Evolutionary conservation across 2,113 vertebrate species (phyloP).

Genomic region (Triplophysa rosa): DNA sequence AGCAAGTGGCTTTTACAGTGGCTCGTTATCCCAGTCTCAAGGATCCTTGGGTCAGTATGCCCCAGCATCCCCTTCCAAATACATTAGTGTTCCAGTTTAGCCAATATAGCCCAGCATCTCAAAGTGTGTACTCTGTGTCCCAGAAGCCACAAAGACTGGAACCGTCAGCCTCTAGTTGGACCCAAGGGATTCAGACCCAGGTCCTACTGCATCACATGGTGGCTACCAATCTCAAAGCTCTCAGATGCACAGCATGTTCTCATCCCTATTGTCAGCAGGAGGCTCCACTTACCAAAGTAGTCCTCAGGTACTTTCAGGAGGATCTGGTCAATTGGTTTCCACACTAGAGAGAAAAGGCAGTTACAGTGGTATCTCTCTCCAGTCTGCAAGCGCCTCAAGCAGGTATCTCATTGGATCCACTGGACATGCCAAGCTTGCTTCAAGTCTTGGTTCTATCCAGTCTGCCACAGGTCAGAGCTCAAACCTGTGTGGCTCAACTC

Average conservation of each 20-base stretch:
- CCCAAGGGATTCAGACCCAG: no score
- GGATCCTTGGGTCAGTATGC: neutral
- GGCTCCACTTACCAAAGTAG: neutral
- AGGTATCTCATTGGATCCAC: neutral
- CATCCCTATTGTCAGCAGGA: neutral
- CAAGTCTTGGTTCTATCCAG: neutral
- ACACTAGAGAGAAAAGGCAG: no score
- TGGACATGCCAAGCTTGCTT: neutral
- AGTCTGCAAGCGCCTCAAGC: neutral
- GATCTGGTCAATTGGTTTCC: neutral
- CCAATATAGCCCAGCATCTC: neutral
- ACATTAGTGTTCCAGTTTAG: neutral
- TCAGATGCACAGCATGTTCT: no score
- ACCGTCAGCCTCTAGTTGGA: neutral
- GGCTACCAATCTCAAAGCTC: no score
- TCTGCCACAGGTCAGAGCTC: neutral
- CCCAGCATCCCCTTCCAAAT: neutral
- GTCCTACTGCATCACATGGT: no score
- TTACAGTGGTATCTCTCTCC: neutral
- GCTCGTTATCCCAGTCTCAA: neutral
- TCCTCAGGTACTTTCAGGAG: neutral
- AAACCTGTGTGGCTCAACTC: neutral
- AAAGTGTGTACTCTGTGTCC: neutral
- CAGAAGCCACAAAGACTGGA: neutral
- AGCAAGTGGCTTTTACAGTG: neutral